Evolutionary conservation across 2,113 vertebrate genomes (phyloP).

Genomic region (Accipiter virgatus): DNA sequence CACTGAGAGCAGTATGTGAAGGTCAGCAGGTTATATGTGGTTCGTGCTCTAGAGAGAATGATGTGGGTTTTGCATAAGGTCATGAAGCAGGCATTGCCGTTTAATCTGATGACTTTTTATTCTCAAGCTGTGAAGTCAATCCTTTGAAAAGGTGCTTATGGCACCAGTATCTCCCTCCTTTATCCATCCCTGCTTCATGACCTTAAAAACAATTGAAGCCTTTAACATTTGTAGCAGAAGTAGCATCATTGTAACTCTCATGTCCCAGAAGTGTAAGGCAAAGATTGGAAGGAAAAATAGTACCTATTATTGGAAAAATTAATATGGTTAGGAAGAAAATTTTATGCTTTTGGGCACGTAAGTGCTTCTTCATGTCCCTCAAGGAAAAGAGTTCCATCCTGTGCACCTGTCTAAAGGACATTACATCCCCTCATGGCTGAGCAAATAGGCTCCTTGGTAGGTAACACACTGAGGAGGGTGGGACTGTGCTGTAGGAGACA

Average conservation of each 20-base stretch:
- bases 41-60: not conserved
- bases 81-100: not conserved
- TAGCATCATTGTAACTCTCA: not conserved
- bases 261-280: not conserved
- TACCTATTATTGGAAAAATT: not conserved
- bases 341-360: not conserved
- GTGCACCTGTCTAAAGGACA: rapidly evolving
- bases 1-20: not conserved
- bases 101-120: not conserved
- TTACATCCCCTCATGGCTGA: not conserved
- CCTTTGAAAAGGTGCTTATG: not conserved
- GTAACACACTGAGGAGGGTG: not conserved
- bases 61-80: not conserved
- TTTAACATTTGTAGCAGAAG: not conserved
- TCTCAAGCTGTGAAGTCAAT: not conserved
- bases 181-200: not conserved
- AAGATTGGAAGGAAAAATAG: not conserved
- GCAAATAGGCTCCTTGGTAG: not conserved
- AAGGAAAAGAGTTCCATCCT: not conserved
- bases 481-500: not conserved
- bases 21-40: not conserved
- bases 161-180: not conserved
- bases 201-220: not conserved
- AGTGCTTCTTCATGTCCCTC: not conserved
- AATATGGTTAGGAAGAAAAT: not conserved